Evolutionary conservation across 2,113 vertebrate species (phyloP).

Genomic region (Gavia stellata): DNA sequence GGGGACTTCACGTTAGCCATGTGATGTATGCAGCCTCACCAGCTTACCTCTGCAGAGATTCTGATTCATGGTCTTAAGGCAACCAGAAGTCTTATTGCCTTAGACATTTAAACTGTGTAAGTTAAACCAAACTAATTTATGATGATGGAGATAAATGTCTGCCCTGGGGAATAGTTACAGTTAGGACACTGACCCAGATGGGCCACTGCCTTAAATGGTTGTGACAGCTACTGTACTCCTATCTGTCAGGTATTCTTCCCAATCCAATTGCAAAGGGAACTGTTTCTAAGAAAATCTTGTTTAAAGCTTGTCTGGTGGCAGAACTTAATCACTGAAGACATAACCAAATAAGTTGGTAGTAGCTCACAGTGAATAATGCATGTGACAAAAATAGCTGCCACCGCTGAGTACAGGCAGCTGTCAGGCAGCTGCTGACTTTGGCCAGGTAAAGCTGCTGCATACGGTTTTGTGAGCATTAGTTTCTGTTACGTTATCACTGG

Average conservation of each 20-base stretch:
- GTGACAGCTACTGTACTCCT: not conserved
- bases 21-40: not conserved
- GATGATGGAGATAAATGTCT: not conserved
- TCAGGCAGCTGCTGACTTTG: not conserved
- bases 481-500: not conserved
- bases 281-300: not conserved
- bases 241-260: not conserved
- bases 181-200: not conserved
- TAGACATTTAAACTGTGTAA: not conserved
- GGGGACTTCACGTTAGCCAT: not conserved
- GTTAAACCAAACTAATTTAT: not conserved
- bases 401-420: not conserved
- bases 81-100: not conserved
- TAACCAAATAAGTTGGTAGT: not conserved
- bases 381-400: not conserved
- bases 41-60: not conserved
- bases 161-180: not conserved
- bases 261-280: not conserved
- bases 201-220: not conserved
- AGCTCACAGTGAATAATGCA: not conserved
- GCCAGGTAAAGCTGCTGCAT: not conserved
- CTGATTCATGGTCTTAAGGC: not conserved
- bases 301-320: not conserved
- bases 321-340: not conserved
- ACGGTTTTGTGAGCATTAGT: not conserved